These are phyloP conservation scores for Mus spretus DNA, from an alignment of 2,797 vertebrate species.

Conservation along the genomic window DNA sequence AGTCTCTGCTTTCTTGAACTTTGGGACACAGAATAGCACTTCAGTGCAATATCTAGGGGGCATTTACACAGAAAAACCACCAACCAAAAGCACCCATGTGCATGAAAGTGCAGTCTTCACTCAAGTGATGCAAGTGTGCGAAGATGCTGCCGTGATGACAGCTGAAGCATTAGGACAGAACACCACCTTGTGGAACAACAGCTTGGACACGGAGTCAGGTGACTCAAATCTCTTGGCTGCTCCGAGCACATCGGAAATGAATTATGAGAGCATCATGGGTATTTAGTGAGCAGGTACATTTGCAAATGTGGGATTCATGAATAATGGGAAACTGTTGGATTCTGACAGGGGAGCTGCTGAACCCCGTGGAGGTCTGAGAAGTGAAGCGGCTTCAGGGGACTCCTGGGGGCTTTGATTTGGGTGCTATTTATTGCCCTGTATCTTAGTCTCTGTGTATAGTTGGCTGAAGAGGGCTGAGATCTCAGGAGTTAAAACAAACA, in stretches of 20 bases:
- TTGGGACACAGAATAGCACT: background rate
- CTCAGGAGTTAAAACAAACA: background rate
- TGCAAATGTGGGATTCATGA: background rate
- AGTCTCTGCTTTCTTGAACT: background rate
- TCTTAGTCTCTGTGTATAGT: background rate
- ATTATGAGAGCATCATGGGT: background rate
- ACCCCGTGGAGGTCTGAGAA: background rate
- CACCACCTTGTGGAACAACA: background rate
- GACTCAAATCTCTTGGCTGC: background rate
- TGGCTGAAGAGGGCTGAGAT: background rate
- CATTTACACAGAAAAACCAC: background rate
- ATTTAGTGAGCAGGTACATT: background rate
- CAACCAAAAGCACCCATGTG: background rate
- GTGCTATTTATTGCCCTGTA: background rate
- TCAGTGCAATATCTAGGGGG: background rate
- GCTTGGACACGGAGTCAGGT: background rate
- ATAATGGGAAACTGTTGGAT: background rate
- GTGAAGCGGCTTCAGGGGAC: too few species aligned
- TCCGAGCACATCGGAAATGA: background rate
- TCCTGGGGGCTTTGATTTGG: background rate
- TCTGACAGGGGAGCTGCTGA: background rate
- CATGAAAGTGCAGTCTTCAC: background rate
- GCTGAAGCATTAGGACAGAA: too few species aligned
- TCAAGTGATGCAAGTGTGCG: background rate
- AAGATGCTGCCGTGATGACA: background rate